A percentile compares a stretch with the other conserved stretches of the same genome.
These are phyloP conservation scores for Leptopilina boulardi DNA, from an alignment of 1,140 invertebrate species.

Conservation along the genomic window DNA sequence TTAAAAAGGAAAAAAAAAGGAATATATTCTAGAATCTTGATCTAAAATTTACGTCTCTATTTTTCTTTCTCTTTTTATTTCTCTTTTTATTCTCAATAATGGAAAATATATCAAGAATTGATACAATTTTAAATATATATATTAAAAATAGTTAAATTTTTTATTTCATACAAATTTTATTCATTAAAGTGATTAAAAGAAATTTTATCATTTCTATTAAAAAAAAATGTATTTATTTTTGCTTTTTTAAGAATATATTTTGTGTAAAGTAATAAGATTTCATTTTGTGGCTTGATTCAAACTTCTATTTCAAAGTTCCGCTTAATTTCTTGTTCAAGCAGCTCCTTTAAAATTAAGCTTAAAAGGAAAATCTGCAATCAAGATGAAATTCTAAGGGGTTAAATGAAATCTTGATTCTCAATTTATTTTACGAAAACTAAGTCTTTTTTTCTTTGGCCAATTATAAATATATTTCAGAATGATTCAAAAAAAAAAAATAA, in stretches of 20 bases:
- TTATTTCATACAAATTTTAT: no score
- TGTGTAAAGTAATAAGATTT: background rate
- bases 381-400: background rate
- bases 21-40: no score
- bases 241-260: background rate
- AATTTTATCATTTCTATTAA: no score
- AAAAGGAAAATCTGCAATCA: background rate
- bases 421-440: background rate
- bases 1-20: constrained; percentile 30
- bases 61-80: no score
- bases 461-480: background rate
- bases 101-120: background rate
- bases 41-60: no score
- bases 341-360: background rate
- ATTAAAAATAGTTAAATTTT: no score
- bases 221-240: no score
- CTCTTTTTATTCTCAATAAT: background rate
- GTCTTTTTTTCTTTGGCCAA: no score
- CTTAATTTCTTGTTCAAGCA: background rate
- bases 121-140: background rate
- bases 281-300: background rate
- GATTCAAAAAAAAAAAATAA: background rate
- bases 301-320: background rate
- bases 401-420: constrained; percentile 2
- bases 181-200: no score